Percentiles rank a stretch among this genome's conserved stretches.
These are phyloP conservation scores for Tineola bisselliella DNA, from an alignment of 2,888 invertebrate species.

Conservation along the genomic window DNA sequence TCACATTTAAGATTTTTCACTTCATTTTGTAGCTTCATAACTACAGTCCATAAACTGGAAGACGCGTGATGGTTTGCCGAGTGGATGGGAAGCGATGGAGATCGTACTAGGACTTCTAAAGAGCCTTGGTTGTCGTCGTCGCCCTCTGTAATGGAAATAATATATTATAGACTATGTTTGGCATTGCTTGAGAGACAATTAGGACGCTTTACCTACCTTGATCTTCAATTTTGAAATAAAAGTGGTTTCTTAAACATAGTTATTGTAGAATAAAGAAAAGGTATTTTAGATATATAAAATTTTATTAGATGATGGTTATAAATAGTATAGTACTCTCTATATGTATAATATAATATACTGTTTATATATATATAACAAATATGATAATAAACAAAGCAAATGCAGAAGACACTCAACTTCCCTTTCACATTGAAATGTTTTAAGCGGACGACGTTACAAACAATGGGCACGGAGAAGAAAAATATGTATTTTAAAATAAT, in stretches of 20 bases:
- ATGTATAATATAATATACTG: no score
- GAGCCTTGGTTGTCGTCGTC: constrained; percentile 50
- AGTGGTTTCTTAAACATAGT: not conserved
- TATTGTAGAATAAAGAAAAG: not conserved
- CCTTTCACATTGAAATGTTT: not conserved
- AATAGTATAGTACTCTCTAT: no score
- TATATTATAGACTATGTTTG: not conserved
- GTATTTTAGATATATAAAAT: not conserved
- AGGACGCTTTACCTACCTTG: not conserved
- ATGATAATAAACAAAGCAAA: not conserved
- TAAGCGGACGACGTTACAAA: not conserved
- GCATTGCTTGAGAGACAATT: not conserved
- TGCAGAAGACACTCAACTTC: constrained; percentile 2
- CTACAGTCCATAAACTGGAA: constrained; percentile 79
- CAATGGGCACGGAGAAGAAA: not conserved
- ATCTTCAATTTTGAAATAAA: not conserved
- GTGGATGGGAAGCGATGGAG: constrained; percentile 58
- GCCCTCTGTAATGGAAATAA: constrained; percentile 41
- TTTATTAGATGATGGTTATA: not conserved
- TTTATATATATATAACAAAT: not conserved
- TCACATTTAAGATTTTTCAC: constrained; percentile 72
- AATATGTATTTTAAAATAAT: constrained; percentile 28
- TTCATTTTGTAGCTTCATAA: constrained; percentile 80
- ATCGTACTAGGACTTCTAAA: constrained; percentile 55
- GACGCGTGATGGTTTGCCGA: constrained; percentile 38